These are phyloP conservation scores for Darevskia nairensis DNA, from an alignment of 2,797 vertebrate genomes.

Conservation along the genomic window DNA sequence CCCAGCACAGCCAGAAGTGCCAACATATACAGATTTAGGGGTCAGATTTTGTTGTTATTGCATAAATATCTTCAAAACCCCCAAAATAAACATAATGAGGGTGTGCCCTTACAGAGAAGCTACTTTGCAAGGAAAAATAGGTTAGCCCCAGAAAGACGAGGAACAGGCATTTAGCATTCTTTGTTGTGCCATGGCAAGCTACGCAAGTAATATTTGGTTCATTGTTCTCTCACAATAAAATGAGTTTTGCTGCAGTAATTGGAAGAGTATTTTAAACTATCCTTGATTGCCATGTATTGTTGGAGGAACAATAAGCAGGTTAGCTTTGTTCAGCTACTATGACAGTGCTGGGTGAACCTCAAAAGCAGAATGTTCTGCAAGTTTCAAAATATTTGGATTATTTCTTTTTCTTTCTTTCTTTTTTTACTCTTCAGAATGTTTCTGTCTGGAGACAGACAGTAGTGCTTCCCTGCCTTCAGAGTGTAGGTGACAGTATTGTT, in stretches of 20 bases:
- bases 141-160: not conserved
- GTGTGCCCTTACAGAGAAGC: not conserved
- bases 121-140: not conserved
- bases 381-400: constrained; percentile 71
- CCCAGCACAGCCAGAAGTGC: not conserved
- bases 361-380: constrained; percentile 58
- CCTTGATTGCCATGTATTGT: constrained; percentile 59
- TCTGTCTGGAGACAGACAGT: constrained; percentile 21
- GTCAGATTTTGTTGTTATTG: not conserved
- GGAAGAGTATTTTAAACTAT: constrained; percentile 52
- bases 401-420: not conserved
- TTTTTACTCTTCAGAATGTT: not conserved
- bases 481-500: too few relatives aligned
- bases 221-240: constrained; percentile 28
- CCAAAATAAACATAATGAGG: not conserved
- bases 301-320: constrained; percentile 63
- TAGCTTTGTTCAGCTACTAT: constrained; percentile 51
- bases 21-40: not conserved
- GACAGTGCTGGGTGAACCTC: constrained; percentile 54
- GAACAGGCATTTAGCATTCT: not conserved
- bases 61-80: not conserved
- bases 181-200: constrained; percentile 7
- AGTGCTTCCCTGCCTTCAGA: too few relatives aligned
- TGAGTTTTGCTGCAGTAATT: constrained; percentile 46
- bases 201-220: constrained; percentile 17